Evolutionary conservation across 2,113 vertebrate genomes (phyloP), one percentile per base, ranked within the genome.

Genomic region (Melierax canorus): DNA sequence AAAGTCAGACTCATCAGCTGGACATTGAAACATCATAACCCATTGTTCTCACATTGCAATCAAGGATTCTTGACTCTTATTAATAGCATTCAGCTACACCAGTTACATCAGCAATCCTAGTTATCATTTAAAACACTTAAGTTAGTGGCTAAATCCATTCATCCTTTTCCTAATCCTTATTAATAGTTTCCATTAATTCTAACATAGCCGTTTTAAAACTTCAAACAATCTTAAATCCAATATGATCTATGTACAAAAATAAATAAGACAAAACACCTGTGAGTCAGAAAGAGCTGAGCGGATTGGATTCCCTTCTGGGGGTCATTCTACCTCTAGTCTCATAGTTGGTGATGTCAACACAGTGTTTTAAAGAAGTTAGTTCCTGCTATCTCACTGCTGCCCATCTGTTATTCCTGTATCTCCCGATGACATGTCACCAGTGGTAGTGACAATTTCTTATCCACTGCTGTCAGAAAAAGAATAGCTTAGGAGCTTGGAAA

Each of bases 331-430:
- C 82, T 94, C 94, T 82, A 88, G 78, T 94, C 50, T 86, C 66
- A 60, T 75, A 76, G 84, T 71, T 95, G 95, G 86, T 94, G 94
- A 94, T 97, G 94, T 96, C 84, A 97, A 96, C 91, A 91, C 62
- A 78, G 72, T 85, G 85, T 96, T 94, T 92, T 77, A 90, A 90
- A 96, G 91, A 96, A 95, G 89, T 93, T 86, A 41, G 85, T 94
- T 96, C 86, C 91, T 79, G 51, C 87, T 95, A 91, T 95, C 96
- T 96, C 86, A 68, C 66, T 92, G 92, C 93, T 87, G 94, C 85
- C 94, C 95, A 97, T 96, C 95, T 97, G 95, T 96, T 97, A 94
- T 95, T 96, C 94, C 73, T 60, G 38, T 90, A 93, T 96, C 96
- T 96, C 86, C 39, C 3, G 11, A 96, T 96, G 94, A 95, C 96